Evolutionary conservation across 2,113 vertebrate genomes (phyloP), one percentile per base, ranked within the genome.

Genomic region (Pterophyllum scalare): DNA sequence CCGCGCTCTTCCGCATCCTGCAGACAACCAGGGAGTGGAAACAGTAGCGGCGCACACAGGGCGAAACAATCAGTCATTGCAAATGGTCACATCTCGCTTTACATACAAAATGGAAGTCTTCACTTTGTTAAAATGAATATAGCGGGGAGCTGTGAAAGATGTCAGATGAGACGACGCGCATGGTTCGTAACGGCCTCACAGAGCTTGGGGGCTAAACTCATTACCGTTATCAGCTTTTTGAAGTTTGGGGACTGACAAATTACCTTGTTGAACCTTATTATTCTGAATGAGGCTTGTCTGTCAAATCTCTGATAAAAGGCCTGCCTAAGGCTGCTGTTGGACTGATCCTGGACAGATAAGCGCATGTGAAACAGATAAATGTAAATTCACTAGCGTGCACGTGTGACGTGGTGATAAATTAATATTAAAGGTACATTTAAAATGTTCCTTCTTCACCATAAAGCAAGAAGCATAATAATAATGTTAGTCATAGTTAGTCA

Each of bases 221-320:
- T 91, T 91, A 94, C 89, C 89, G 88, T 90, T 88, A 91, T 89
- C 80, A 75, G 75, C 59, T 88, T 87, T 90, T 84, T 90, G 91
- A 93, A 89, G 92, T 92, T 94, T 82, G 84, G 88, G 80, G 81
- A 91, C 75, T 89, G 92, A 95, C 94, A 94, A 94, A 95, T 94
- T 91, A 86, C 78, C 86, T 90, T 93, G 93, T 95, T 88, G 91
- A 92, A 92, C 78, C 78, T 80, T 85, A 79, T 60, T 52, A 87
- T 87, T 91, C 81, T 91, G 94, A 94, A 84, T 89, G 91, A 94
- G 88, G 43, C 82, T 83, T 85, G 90, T 93, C 91, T 93, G 87
- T 88, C 80, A 93, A 90, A 93, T 65, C 85, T 83, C 77, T 81
- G 79, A 88, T 90, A 78, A 90, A 94, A 79, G 64, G 58, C 75